phyloP scores from a whole-genome alignment of 2,113 vertebrate genomes.

The Bufo bufo region DNA sequence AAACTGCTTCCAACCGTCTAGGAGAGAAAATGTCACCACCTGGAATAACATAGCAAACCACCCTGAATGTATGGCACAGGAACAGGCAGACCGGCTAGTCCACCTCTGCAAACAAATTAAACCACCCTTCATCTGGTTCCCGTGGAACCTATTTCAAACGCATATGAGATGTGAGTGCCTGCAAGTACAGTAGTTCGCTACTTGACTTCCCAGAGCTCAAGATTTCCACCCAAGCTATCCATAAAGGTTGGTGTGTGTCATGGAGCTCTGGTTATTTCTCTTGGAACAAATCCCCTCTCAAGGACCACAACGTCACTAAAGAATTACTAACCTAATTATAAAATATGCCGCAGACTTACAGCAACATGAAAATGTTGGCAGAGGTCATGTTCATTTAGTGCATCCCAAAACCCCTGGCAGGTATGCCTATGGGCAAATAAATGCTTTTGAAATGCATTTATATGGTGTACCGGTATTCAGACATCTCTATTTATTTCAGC shows the following conservation, averaged over 20 bases:
- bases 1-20: constrained; percentile 53
- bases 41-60: constrained; percentile 57
- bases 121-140: constrained; percentile 54
- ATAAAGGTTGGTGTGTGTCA: constrained; percentile 43
- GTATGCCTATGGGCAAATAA: not conserved
- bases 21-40: constrained; percentile 57
- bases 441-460: not conserved
- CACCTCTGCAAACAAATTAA: constrained; percentile 56
- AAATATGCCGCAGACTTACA: not conserved
- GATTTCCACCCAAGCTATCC: constrained; percentile 35
- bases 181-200: constrained; percentile 45
- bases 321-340: constrained; percentile 25
- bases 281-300: not conserved
- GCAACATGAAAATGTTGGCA: constrained; percentile 10
- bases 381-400: not conserved
- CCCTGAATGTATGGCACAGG: constrained; percentile 57
- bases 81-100: constrained; percentile 53
- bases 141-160: constrained; percentile 35
- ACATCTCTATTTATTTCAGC: not conserved
- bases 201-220: constrained; percentile 18
- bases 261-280: not conserved
- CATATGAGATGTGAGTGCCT: constrained; percentile 30
- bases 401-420: not conserved
- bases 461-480: not conserved
- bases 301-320: constrained; percentile 18